phyloP scores from a whole-genome alignment of 2,797 vertebrate species.

The Catamblyrhynchus diadema region DNA sequence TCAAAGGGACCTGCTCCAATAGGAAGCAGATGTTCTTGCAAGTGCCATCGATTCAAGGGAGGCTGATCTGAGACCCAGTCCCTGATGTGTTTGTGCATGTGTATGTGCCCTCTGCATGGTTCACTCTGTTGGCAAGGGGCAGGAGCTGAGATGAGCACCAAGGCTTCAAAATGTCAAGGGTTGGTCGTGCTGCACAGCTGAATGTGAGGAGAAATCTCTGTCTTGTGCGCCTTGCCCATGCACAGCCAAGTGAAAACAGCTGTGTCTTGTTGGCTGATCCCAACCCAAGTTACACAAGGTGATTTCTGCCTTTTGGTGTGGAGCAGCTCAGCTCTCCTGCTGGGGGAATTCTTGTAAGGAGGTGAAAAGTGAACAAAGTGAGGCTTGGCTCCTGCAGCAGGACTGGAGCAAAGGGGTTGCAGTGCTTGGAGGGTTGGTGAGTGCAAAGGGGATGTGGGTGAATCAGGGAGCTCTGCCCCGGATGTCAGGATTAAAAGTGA shows the following conservation, averaged over 20 bases:
- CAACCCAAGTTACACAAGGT: neutral
- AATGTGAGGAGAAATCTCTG: neutral
- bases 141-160: neutral
- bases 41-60: neutral
- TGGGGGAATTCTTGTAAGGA: neutral
- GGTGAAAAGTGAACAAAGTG: neutral
- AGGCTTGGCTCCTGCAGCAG: neutral
- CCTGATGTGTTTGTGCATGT: neutral
- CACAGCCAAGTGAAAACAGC: neutral
- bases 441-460: neutral
- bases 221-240: neutral
- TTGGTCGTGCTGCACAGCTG: neutral
- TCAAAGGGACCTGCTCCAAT: neutral
- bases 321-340: neutral
- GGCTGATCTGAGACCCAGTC: neutral
- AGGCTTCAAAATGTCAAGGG: neutral
- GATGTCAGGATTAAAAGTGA: conserved; percentile 33
- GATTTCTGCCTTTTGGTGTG: neutral
- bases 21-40: neutral
- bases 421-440: neutral
- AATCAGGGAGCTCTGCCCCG: conserved; percentile 23
- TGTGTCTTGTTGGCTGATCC: neutral
- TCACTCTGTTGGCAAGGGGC: neutral
- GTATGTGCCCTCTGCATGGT: neutral
- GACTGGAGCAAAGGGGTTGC: neutral